Base-by-base conservation (phyloP, 2,113 vertebrate genomes). In the Platysternon megacephalum region DNA sequence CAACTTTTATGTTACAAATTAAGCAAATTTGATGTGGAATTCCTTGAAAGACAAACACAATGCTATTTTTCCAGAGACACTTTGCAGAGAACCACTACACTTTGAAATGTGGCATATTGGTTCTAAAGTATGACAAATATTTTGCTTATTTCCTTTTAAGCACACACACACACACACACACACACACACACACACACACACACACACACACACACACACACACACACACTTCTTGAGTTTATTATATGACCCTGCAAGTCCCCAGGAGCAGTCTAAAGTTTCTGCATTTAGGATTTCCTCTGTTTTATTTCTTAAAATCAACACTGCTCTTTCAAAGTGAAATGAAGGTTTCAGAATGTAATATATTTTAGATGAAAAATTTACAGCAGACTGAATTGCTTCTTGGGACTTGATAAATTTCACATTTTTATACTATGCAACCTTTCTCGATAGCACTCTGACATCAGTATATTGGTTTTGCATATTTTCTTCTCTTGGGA, bases 261-360 rank as follows among this genome's bases (percentile, higher is more conserved):
- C 39, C 89, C 68, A 80, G 11, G 11, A 9, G 28, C 84, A 86
- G 39, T 76, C 79, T 87, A 76, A 93, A 3, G 2, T 53, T 16
- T 93, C 58, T 91, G 61, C 14, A 52, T 48, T 82, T 94, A 21
- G 12, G 21, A 32, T 0, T 5, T 51, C 42, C 74, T 78, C 5
- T 79, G 21, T 87, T 94, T 96, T 74, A 84, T 76, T 84, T 85
- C 26, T 61, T 94, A 51, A 82, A 93, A 94, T 84, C 6, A 87
- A 51, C 21, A 88, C 8, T 26, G 3, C 19, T 86, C 82, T 84
- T 94, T 24, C 29, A 39, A 85, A 88, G 35, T 87, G 49, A 82
- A 95, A 89, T 22, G 8, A 95, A 95, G 11, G 68, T 24, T 96
- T 91, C 49, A 46, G 46, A 91, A 11, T 28, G 53, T 28, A 88